Percentiles rank a stretch among this genome's conserved stretches.
These are phyloP conservation scores for Leptatherina wallacei DNA, from an alignment of 2,797 vertebrate species.

Conservation along the genomic window DNA sequence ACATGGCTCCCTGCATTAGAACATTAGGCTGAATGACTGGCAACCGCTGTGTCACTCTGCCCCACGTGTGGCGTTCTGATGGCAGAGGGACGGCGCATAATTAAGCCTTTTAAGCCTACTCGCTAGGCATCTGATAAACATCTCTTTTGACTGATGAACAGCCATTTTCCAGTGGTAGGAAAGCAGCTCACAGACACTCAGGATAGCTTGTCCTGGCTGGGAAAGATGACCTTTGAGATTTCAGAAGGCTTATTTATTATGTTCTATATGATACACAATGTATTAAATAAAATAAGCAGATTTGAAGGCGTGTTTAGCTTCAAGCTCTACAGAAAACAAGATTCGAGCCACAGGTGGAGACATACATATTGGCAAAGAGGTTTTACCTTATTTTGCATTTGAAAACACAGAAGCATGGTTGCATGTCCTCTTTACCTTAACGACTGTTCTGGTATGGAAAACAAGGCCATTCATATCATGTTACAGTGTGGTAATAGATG, in stretches of 20 bases:
- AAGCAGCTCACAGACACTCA: constrained; percentile 9
- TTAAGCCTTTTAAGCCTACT: constrained; percentile 77
- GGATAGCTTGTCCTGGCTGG: not conserved
- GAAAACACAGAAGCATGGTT: constrained; percentile 68
- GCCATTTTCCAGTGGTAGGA: constrained; percentile 53
- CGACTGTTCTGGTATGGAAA: constrained; percentile 82
- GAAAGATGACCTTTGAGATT: constrained; percentile 19
- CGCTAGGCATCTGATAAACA: constrained; percentile 74
- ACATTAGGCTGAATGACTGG: constrained; percentile 83
- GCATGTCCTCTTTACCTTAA: constrained; percentile 82
- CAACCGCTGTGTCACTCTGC: constrained; percentile 80
- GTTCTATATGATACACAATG: not conserved
- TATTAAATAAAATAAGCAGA: constrained; percentile 21
- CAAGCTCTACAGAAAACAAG: constrained; percentile 41
- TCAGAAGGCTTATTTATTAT: constrained; percentile 1
- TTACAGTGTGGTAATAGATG: constrained; percentile 87
- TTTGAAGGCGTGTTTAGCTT: constrained; percentile 33
- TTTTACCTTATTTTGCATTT: constrained; percentile 67
- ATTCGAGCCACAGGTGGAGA: constrained; percentile 57
- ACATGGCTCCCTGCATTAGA: constrained; percentile 77
- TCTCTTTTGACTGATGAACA: constrained; percentile 74
- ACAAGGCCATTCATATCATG: constrained; percentile 85
- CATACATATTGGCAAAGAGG: constrained; percentile 39
- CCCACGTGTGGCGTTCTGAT: constrained; percentile 75
- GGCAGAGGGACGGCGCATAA: constrained; percentile 73